Conservation (phyloP, 2,888 invertebrate species). For the Incurvaria masculella region DNA sequence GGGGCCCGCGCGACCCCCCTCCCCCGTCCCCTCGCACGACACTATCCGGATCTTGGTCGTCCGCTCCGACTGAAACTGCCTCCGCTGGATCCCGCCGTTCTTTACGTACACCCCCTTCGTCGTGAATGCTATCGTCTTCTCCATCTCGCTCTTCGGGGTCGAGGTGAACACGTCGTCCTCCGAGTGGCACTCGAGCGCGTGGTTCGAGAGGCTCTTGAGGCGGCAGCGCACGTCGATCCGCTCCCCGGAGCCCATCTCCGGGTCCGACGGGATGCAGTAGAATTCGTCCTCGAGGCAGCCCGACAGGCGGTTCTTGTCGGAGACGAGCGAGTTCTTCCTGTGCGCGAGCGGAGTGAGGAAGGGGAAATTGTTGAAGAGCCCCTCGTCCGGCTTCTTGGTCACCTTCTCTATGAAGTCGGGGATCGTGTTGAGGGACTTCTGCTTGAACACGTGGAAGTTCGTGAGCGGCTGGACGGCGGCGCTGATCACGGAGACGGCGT, state of each 20-base stretch:
- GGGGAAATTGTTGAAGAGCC: constrained; percentile 53
- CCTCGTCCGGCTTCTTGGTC: constrained; percentile 29
- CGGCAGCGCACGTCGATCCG: constrained; percentile 28
- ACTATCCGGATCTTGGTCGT: constrained; percentile 1
- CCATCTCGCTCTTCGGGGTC: constrained; percentile 26
- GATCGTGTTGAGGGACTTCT: constrained; percentile 48
- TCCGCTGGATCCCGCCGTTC: not conserved
- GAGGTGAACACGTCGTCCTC: constrained; percentile 23
- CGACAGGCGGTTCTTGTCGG: constrained; percentile 32
- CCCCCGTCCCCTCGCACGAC: constrained; percentile 12
- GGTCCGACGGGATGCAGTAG: constrained; percentile 40
- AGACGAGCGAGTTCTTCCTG: constrained; percentile 42
- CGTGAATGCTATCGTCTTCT: not conserved
- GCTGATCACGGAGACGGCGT: constrained; percentile 29
- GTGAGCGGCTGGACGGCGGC: constrained; percentile 37
- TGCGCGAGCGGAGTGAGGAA: constrained; percentile 59
- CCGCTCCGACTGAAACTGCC: not conserved
- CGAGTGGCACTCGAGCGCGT: constrained; percentile 21
- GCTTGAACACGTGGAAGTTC: constrained; percentile 48
- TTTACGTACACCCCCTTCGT: not conserved
- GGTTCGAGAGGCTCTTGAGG: constrained; percentile 30
- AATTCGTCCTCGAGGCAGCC: constrained; percentile 49
- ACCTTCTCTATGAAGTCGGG: constrained; percentile 36
- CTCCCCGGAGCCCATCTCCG: constrained; percentile 25
- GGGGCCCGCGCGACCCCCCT: constrained; percentile 16